A percentile compares a stretch with the other conserved stretches of the same genome.
Conservation (phyloP, 2,113 vertebrate species). For the Pycnonotus jocosus region DNA sequence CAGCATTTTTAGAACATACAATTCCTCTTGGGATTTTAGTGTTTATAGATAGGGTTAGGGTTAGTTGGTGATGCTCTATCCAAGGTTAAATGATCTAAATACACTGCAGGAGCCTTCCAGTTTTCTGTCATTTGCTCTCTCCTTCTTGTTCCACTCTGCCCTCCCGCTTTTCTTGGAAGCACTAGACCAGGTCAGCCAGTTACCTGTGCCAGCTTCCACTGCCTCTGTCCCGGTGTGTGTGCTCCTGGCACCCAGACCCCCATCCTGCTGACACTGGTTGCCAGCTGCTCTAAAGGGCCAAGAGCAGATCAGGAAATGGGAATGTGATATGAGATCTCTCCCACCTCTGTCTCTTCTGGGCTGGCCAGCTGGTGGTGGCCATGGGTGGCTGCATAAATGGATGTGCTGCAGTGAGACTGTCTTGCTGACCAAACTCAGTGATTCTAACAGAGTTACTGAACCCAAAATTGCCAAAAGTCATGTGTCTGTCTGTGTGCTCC, state of each 20-base stretch:
- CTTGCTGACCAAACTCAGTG: not conserved
- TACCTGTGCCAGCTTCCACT: not conserved
- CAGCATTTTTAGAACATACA: not conserved
- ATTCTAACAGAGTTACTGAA: not conserved
- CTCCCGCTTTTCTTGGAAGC: not conserved
- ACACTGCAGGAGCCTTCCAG: not conserved
- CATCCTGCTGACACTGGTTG: accelerated
- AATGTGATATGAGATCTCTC: accelerated
- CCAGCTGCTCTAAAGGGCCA: not conserved
- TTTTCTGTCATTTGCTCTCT: not conserved
- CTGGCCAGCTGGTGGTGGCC: not conserved
- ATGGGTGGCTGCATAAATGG: accelerated
- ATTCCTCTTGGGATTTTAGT: not conserved
- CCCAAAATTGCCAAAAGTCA: not conserved
- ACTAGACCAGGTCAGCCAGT: not conserved
- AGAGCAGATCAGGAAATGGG: not conserved
- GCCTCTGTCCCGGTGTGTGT: not conserved
- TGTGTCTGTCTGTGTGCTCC: not conserved
- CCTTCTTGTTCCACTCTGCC: not conserved
- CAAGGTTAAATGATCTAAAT: not conserved
- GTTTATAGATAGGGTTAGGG: not conserved
- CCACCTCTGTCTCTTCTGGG: not conserved
- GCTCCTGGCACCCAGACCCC: not conserved
- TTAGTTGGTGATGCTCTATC: not conserved
- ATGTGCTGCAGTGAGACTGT: not conserved